phyloP scores from a whole-genome alignment of 2,113 vertebrate genomes.

The Callionymus lyra region DNA sequence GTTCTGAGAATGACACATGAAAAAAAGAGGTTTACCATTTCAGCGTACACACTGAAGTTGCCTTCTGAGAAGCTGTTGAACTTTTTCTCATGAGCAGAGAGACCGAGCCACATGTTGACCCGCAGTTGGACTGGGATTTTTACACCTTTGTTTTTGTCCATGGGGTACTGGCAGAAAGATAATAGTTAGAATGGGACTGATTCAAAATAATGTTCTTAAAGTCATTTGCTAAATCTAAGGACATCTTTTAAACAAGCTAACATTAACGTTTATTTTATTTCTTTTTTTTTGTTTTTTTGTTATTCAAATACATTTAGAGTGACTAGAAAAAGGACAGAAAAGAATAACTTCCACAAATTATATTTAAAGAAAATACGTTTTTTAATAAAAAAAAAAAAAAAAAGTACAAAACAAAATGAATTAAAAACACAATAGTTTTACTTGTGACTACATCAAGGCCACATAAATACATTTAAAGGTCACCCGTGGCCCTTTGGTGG shows the following conservation, averaged over 20 bases:
- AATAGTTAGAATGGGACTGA: neutral
- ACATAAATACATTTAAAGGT: no score
- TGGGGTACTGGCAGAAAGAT: conserved; percentile 74
- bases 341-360: no score
- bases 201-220: no score
- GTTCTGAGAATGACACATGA: neutral
- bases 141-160: conserved; percentile 77
- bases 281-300: no score
- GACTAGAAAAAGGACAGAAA: no score
- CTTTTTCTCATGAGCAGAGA: conserved; percentile 82
- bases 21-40: conserved; percentile 69
- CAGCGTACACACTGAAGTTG: conserved; percentile 87
- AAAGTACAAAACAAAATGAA: neutral
- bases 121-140: conserved; percentile 83
- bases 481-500: no score
- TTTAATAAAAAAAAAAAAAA: neutral
- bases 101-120: conserved; percentile 90
- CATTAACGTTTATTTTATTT: no score
- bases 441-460: no score
- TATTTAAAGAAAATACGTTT: no score
- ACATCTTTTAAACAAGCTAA: no score
- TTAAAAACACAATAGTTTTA: neutral
- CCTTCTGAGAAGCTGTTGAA: conserved; percentile 84
- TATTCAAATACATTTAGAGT: no score
- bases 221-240: conserved; percentile 11